A percentile compares a stretch with the other conserved stretches of the same genome.
phyloP scores from a whole-genome alignment of 2,113 vertebrate genomes.

The Puma concolor region DNA sequence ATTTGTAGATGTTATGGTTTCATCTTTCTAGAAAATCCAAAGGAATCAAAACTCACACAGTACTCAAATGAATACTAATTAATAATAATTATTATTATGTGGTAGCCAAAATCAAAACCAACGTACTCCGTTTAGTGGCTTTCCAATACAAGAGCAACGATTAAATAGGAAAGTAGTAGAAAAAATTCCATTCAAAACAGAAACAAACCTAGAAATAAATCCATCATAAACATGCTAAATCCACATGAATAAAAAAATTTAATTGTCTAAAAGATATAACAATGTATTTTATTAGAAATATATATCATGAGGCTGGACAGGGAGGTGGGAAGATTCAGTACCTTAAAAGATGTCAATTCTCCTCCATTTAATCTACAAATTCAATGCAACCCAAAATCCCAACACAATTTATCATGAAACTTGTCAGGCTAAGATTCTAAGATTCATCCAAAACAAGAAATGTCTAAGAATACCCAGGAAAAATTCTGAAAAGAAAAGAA shows the following conservation, averaged over 20 bases:
- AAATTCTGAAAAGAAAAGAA: not conserved
- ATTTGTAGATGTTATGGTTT: not conserved
- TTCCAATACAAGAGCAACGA: not conserved
- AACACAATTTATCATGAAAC: not conserved
- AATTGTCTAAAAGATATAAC: not conserved
- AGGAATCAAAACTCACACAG: not conserved
- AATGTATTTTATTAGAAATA: not conserved
- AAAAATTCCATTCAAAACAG: constrained; percentile 18
- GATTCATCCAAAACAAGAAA: not conserved
- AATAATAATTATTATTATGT: not conserved
- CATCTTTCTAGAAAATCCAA: not conserved
- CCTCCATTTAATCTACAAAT: not conserved
- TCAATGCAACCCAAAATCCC: not conserved
- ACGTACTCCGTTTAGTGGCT: not conserved
- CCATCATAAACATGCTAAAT: not conserved
- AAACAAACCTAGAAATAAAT: not conserved
- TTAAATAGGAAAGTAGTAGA: not conserved
- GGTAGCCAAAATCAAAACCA: not conserved
- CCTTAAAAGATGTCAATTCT: not conserved
- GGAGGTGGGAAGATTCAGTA: not conserved
- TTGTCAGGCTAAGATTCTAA: not conserved
- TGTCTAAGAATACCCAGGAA: not conserved
- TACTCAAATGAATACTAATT: not conserved
- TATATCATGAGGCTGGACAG: not conserved
- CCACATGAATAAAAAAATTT: not conserved